These are phyloP conservation scores for Pogonus chalceus DNA, from an alignment of 1,140 invertebrate species.

Conservation along the genomic window DNA sequence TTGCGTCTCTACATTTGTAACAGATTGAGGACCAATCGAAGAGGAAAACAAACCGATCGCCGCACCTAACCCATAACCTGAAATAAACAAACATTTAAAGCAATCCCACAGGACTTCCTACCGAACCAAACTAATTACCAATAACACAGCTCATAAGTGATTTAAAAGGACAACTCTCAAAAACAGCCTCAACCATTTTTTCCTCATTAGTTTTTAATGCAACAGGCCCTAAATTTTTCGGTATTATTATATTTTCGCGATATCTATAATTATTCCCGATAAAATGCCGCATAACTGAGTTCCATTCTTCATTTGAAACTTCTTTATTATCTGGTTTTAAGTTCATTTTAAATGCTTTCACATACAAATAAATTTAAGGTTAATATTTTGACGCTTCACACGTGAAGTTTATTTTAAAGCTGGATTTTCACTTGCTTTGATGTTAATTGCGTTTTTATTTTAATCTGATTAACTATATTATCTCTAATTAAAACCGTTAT, in stretches of 20 bases:
- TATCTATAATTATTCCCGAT: slow-evolving; percentile 54
- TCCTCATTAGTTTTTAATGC: slow-evolving; percentile 78
- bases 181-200: slow-evolving; percentile 70
- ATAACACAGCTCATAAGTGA: slow-evolving; percentile 79
- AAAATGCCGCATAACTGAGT: slow-evolving; percentile 48
- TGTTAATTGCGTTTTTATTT: no score
- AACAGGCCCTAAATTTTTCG: slow-evolving; percentile 59
- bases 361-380: not conserved
- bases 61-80: slow-evolving; percentile 87
- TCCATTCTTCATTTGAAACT: slow-evolving; percentile 25
- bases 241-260: slow-evolving; percentile 74
- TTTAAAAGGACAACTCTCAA: slow-evolving; percentile 92
- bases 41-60: slow-evolving; percentile 92
- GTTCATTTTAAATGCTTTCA: not conserved
- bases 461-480: no score
- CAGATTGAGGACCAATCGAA: slow-evolving; percentile 83
- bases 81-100: slow-evolving; percentile 21
- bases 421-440: no score
- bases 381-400: no score
- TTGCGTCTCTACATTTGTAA: slow-evolving; percentile 68
- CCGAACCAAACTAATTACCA: slow-evolving; percentile 45
- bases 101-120: slow-evolving; percentile 11
- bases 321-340: not conserved
- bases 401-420: no score
- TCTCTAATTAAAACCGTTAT: no score